Evolutionary conservation across 2,888 invertebrate species (phyloP), one percentile per base, ranked within the genome.

Genomic region (Drosophila maculinotata): DNA sequence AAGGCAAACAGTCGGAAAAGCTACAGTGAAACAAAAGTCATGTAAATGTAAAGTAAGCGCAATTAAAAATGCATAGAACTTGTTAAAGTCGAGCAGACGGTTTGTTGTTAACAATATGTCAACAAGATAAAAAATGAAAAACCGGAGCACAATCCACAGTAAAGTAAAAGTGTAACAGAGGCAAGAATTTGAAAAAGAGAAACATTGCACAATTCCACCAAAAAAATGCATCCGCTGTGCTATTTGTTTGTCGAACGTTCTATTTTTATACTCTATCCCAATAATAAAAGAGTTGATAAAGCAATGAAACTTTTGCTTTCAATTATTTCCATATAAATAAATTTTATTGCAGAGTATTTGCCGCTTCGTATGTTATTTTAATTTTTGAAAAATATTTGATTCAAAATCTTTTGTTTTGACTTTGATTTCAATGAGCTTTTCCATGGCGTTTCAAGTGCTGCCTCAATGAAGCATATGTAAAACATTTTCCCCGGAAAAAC

Each of bases 31-130:
- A 65, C 44, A 64, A 66, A 71, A n/a, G n/a, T n/a, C n/a, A n/a
- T n/a, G n/a, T n/a, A n/a, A n/a, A 64, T 64, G 58, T 48, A 51
- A 70, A 56, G 66, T 65, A 72, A 79, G 62, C 69, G 45, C 35
- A 74, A 75, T 83, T 77, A 60, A 60, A 67, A 69, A 72, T 73
- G 45, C 66, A 67, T 73, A 56, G 45, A 53, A 65, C 62, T 54
- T 60, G 47, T 67, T 20, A 41, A 39, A 47, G 45, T 36, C 26
- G 38, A 38, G 26, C 44, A 17, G 42, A 51, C 20, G 15, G 49
- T 41, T 9, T 33, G 39, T 42, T 17, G n/a, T 25, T 28, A 25
- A 25, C 58, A 60, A 62, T 64, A 65, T 79, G 83, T 79, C 83
- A 79, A 79, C 71, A 66, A 62, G 54, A 48, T 59, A 49, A 45